Evolutionary conservation across 2,888 invertebrate species (phyloP).

Genomic region (Sicus ferrugineus): DNA sequence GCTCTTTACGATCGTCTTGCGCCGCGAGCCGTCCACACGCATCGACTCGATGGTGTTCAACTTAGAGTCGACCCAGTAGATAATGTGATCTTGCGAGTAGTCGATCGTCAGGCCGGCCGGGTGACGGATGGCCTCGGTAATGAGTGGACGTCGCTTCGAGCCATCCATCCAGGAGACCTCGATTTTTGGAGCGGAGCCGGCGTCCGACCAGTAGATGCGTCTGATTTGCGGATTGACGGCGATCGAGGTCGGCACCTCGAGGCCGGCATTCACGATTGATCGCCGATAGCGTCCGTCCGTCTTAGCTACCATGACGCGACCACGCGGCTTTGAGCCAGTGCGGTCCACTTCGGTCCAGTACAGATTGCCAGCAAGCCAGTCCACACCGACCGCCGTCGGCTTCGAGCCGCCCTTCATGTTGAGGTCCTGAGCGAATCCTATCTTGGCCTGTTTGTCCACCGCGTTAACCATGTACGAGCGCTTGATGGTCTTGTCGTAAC

Average conservation of each 20-base stretch:
- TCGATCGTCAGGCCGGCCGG: conserved; percentile 93
- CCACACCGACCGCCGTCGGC: conserved; percentile 89
- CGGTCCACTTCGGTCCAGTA: conserved; percentile 92
- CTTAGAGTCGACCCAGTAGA: conserved; percentile 97
- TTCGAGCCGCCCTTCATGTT: conserved; percentile 83
- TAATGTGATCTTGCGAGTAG: conserved; percentile 83
- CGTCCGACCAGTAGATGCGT: conserved; percentile 92
- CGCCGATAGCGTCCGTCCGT: conserved; percentile 89
- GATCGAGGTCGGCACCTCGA: conserved; percentile 88
- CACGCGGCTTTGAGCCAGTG: conserved; percentile 77
- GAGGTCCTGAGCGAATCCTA: conserved; percentile 86
- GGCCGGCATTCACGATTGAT: conserved; percentile 78
- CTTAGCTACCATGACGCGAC: conserved; percentile 85
- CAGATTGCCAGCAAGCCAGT: conserved; percentile 92
- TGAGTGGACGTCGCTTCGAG: conserved; percentile 80
- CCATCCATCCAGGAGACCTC: conserved; percentile 98
- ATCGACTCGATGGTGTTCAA: conserved; percentile 88
- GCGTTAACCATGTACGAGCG: conserved; percentile 90
- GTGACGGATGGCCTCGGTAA: conserved; percentile 82
- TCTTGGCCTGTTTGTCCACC: conserved; percentile 76
- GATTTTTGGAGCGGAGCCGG: conserved; percentile 89
- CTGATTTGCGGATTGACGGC: conserved; percentile 88
- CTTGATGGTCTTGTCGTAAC: conserved; percentile 88
- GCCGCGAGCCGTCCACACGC: conserved; percentile 79
- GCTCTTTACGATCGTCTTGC: conserved; percentile 78